phyloP scores from a whole-genome alignment of 2,888 invertebrate genomes.

The Drosophila prostipennis region DNA sequence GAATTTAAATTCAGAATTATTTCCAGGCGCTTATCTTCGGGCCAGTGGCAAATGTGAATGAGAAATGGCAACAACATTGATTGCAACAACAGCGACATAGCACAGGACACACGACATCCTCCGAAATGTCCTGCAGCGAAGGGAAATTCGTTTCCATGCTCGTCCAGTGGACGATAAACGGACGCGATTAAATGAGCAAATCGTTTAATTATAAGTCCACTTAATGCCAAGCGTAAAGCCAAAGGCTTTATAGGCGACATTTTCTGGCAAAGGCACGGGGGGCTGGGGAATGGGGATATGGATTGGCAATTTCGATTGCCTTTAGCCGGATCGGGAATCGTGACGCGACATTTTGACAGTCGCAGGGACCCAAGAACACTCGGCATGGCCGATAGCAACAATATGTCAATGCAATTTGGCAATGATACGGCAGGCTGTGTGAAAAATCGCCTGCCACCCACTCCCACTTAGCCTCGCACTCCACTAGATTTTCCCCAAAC shows the following conservation, averaged over 20 bases:
- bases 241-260: slow-evolving; percentile 57
- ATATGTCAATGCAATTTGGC: slow-evolving; percentile 77
- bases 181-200: slow-evolving; percentile 73
- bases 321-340: slow-evolving; percentile 36
- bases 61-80: slow-evolving; percentile 12
- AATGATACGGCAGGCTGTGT: slow-evolving; percentile 51
- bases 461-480: slow-evolving; percentile 1
- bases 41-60: slow-evolving; percentile 2
- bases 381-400: slow-evolving; percentile 64
- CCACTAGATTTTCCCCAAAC: slow-evolving; percentile 14
- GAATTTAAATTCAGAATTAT: background rate
- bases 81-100: slow-evolving; percentile 18
- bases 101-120: slow-evolving; percentile 34
- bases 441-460: slow-evolving; percentile 14
- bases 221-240: slow-evolving; percentile 70
- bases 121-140: slow-evolving; percentile 40
- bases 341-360: slow-evolving; percentile 74
- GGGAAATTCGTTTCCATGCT: slow-evolving; percentile 37
- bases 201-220: slow-evolving; percentile 81
- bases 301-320: slow-evolving; percentile 39
- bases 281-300: slow-evolving; percentile 17
- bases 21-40: background rate
- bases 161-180: slow-evolving; percentile 61
- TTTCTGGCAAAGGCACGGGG: slow-evolving; percentile 6
- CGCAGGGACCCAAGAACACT: slow-evolving; percentile 32